These are phyloP conservation scores for Chlorospingus flavigularis DNA, from an alignment of 2,797 vertebrate genomes.

Conservation along the genomic window DNA sequence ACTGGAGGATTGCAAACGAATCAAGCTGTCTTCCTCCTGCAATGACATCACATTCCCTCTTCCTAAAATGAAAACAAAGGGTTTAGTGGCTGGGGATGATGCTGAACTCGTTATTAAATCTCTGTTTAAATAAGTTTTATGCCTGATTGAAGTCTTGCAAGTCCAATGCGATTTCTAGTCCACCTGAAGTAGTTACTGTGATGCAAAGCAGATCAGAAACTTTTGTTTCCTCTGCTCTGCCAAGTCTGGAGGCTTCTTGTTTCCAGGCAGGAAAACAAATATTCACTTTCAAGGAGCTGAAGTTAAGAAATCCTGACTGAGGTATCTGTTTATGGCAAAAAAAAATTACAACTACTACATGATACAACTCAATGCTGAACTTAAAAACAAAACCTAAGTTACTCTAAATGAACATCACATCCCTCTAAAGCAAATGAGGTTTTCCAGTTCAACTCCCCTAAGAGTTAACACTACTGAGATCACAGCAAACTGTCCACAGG, in stretches of 20 bases:
- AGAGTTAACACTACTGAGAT: background rate
- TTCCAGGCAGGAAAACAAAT: background rate
- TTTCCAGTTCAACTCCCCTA: constrained; percentile 34
- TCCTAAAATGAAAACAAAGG: constrained; percentile 49
- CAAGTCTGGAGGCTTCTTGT: background rate
- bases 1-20: constrained; percentile 92
- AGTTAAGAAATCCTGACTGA: constrained; percentile 47
- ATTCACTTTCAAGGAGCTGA: background rate
- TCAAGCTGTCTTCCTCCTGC: constrained; percentile 75
- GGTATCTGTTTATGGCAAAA: constrained; percentile 38
- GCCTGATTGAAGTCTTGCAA: constrained; percentile 24
- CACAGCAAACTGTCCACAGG: background rate
- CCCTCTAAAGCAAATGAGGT: background rate
- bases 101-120: constrained; percentile 10
- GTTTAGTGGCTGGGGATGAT: background rate
- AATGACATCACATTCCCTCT: constrained; percentile 66
- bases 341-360: background rate
- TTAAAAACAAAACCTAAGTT: background rate
- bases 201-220: constrained; percentile 7
- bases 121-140: background rate
- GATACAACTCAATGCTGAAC: background rate
- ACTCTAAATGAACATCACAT: background rate
- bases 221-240: background rate
- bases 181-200: background rate
- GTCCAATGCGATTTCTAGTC: background rate